Evolutionary conservation across 2,113 vertebrate species (phyloP), one percentile per base, ranked within the genome.

Genomic region (Ploceus nigricollis): DNA sequence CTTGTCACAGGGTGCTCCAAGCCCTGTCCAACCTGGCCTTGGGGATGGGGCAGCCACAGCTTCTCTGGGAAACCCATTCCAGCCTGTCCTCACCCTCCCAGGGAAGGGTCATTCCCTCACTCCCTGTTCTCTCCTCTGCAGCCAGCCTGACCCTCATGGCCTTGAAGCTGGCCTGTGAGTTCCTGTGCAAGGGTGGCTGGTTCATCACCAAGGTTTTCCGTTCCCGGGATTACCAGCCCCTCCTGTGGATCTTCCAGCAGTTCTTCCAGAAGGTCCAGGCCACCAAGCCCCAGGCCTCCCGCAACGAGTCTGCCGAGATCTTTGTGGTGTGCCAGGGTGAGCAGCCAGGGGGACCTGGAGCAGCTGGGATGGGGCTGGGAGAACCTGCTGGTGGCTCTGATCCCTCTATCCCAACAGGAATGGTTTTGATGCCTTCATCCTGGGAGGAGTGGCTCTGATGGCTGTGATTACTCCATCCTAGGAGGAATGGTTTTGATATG

Each of bases 231-330:
- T 99, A 99, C 93, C 99, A 99, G 92, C 98, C 99, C 0, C 98
- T 99, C 8, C 97, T 99, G 7, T 99, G 99, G 99, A 99, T 99
- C 96, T 99, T 99, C 96, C 99, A 99, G 97, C 99, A 99, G 97
- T 98, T 99, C 82, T 99, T 99, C 96, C 98, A 91, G 84, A 99
- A 98, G 70, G 99, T 99, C 23, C 99, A 99, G 93, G 98, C 99
- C 93, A 99, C 99, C 71, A 99, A 99, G 42, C 99, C 99, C 0
- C 99, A 99, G 86, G 99, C 99, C 1, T 99, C 99, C 5, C 98
- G 99, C 71, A 99, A 99, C 0, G 99, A 99, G 92, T 99, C 99
- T 0, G 99, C 99, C 2, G 99, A 99, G 97, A 99, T 99, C 97
- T 99, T 99, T 19, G 99, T 99, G n/a, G 96, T 99, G 89, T 99